Evolutionary conservation across 1,140 invertebrate genomes (phyloP), one percentile per base, ranked within the genome.

Genomic region (Neoseiulus cucumeris): DNA sequence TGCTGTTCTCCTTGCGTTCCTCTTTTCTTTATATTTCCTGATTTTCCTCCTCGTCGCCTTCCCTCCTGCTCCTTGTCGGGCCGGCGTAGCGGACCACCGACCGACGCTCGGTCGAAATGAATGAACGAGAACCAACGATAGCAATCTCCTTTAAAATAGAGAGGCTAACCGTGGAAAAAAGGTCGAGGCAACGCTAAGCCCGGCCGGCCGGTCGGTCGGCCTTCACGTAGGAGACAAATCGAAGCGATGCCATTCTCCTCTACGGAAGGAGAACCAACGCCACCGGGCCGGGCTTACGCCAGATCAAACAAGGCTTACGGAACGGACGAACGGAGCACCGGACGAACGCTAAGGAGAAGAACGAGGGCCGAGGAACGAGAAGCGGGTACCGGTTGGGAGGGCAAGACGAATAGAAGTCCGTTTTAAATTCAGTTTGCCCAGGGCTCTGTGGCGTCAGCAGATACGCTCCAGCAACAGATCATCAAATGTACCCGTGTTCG

Each of bases 121-220:
- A 59, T 59, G 51, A 59, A 25, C 14, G 51, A 25, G 22, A 2
- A 14, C 22, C 25, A 39, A 39, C 25, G 51, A 59, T 59, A 33
- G 51, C 51, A 59, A 59, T 59, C 22, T 59, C 33, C 33, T 59
- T 59, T 59, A 20, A 59, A 59, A 59, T 59, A 59, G 51, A 59
- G 14, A 59, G 33, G 33, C 33, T 39, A 39, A 39, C 33, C 33
- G 33, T 6, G 9, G 33, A 39, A 39, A 39, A 39, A 39, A 39
- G 33, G 4, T 39, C 33, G 33, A 39, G 33, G 33, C 33, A 9
- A 39, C 33, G 33, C 33, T 39, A 39, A 39, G 33, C 33, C 22
- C 22, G 51, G 33, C 51, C 51, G 45, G 45, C 14, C n/a, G 42
- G 42, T n/a, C n/a, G 45, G 45, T 47, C 51, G 51, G 51, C 51